Conservation (phyloP, 2,113 vertebrate genomes). For the Rhynchomys soricoides region DNA sequence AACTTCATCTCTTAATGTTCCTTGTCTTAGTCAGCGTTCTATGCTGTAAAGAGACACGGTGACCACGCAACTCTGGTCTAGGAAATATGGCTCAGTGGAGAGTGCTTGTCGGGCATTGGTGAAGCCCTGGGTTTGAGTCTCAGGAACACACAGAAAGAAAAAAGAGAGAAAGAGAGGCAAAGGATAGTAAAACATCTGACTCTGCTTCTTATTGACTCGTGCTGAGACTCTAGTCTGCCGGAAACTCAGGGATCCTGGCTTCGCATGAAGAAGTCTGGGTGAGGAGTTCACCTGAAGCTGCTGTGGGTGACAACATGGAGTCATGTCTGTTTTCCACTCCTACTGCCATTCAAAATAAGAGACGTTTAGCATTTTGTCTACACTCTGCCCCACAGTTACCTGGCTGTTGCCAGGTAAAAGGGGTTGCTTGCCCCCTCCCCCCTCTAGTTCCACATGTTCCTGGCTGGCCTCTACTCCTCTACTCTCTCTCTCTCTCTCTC, state of each 20-base stretch:
- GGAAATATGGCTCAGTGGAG: not conserved
- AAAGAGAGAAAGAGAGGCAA: not conserved
- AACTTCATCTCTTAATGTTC: not conserved
- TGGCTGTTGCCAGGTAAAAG: too few species aligned
- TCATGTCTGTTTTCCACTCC: not conserved
- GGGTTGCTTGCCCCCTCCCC: too few species aligned
- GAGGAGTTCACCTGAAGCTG: not conserved
- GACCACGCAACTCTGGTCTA: not conserved
- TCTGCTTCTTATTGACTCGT: not conserved
- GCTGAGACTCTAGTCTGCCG: not conserved
- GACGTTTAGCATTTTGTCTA: too few species aligned
- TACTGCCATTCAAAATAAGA: not conserved
- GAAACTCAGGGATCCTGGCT: too few species aligned
- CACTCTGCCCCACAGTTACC: too few species aligned
- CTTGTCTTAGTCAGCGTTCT: not conserved
- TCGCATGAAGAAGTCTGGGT: not conserved
- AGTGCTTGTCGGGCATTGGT: not conserved
- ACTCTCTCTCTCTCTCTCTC: too few species aligned
- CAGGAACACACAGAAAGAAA: not conserved
- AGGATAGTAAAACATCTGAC: not conserved
- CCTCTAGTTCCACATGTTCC: too few species aligned
- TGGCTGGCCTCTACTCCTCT: too few species aligned
- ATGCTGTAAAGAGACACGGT: not conserved
- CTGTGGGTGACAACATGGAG: too few species aligned
- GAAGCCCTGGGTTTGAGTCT: not conserved